Conservation (phyloP, 1,140 invertebrate genomes). For the Drosophila baimaii region DNA sequence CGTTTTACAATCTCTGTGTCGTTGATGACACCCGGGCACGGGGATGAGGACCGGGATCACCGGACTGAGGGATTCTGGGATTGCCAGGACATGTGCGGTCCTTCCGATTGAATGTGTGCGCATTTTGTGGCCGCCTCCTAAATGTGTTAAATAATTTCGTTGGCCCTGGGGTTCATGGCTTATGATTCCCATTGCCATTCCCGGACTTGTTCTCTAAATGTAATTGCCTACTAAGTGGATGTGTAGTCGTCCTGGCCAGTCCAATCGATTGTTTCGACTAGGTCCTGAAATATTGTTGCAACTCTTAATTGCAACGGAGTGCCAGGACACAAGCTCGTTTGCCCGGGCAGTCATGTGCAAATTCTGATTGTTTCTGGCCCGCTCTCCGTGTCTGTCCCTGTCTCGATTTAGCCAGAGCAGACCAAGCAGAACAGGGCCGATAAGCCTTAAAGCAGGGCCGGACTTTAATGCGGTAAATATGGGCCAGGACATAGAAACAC, state of each 20-base stretch:
- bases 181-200: constrained; percentile 20
- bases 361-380: constrained; percentile 39
- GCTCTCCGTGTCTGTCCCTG: no score
- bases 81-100: constrained; percentile 26
- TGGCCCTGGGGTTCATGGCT: constrained; percentile 17
- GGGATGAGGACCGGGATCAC: constrained; percentile 1
- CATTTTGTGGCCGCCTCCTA: constrained; percentile 43
- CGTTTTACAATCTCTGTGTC: constrained; percentile 65
- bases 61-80: background rate
- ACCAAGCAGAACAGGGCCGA: constrained; percentile 49
- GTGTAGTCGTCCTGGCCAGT: constrained; percentile 14
- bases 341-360: constrained; percentile 45
- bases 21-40: constrained; percentile 33
- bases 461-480: constrained; percentile 34
- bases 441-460: constrained; percentile 29
- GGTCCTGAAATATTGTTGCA: constrained; percentile 38
- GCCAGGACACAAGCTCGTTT: constrained; percentile 18
- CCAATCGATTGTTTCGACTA: constrained; percentile 34
- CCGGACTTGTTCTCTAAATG: constrained; percentile 35
- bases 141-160: constrained; percentile 44
- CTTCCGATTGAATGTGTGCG: constrained; percentile 57
- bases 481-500: constrained; percentile 12
- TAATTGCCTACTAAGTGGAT: constrained; percentile 59
- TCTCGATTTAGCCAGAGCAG: constrained; percentile 23
- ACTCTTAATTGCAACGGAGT: constrained; percentile 46